Conservation (phyloP, 2,113 vertebrate genomes). For the Bubalus kerabau region DNA sequence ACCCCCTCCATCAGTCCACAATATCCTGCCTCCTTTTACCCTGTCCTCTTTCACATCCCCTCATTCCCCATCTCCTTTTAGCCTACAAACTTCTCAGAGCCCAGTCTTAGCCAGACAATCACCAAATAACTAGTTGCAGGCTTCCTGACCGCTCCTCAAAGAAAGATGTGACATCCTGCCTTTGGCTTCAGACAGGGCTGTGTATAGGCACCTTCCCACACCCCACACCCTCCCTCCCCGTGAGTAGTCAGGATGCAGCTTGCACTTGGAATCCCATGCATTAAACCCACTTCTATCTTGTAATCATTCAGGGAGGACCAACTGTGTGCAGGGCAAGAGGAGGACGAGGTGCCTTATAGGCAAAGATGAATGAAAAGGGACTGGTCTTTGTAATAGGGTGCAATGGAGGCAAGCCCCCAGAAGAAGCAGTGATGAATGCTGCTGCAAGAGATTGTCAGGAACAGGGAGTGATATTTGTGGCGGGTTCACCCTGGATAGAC, state of each 20-base stretch:
- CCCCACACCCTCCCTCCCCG: neutral
- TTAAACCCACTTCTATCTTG: neutral
- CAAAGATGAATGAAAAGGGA: neutral
- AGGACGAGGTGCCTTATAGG: neutral
- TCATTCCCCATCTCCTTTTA: neutral
- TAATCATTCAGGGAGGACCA: neutral
- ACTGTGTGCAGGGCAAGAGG: neutral
- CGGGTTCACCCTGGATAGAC: neutral
- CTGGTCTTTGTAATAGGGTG: too few relatives aligned
- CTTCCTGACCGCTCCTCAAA: neutral
- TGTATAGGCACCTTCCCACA: neutral
- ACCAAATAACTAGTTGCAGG: neutral
- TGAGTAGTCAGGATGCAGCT: neutral
- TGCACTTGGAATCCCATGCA: fast-evolving
- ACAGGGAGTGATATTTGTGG: neutral
- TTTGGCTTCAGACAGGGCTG: neutral
- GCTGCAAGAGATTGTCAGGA: neutral
- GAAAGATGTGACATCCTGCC: neutral
- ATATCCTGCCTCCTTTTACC: fast-evolving
- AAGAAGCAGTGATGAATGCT: neutral
- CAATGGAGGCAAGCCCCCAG: neutral
- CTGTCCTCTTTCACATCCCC: neutral
- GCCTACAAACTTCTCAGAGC: neutral
- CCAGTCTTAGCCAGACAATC: neutral
- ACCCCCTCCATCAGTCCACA: neutral